Conservation (phyloP, 2,797 vertebrate species). For the Xerus rutilus region DNA sequence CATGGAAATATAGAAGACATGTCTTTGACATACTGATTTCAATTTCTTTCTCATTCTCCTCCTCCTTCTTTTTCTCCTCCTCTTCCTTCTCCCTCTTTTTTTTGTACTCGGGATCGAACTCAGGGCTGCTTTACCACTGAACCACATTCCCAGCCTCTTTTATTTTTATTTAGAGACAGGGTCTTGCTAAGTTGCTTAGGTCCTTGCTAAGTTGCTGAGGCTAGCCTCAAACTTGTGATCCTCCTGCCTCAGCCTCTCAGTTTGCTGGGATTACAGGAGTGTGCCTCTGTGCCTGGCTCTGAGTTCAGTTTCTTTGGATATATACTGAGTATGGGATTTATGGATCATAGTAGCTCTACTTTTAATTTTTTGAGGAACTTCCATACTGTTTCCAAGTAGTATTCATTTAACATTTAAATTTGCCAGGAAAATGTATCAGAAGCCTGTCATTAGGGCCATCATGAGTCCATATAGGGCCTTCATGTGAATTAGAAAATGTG, state of each 20-base stretch:
- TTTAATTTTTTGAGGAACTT: not conserved
- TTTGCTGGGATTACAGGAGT: too few relatives aligned
- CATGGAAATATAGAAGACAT: not conserved
- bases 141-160: too few relatives aligned
- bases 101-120: too few relatives aligned
- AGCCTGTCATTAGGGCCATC: not conserved
- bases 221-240: too few relatives aligned
- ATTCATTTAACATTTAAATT: conserved; percentile 22
- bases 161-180: too few relatives aligned
- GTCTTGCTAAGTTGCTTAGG: too few relatives aligned
- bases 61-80: too few relatives aligned
- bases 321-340: not conserved
- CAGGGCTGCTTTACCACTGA: too few relatives aligned
- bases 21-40: not conserved
- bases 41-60: not conserved
- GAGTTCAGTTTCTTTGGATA: not conserved
- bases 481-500: conserved; percentile 27
- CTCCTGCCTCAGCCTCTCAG: too few relatives aligned
- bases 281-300: too few relatives aligned
- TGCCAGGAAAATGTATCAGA: conserved; percentile 33
- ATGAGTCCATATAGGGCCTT: not conserved
- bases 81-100: too few relatives aligned
- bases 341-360: not conserved
- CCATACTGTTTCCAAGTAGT: not conserved
- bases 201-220: too few relatives aligned